phyloP scores from a whole-genome alignment of 2,113 vertebrate species.

The Oophaga pumilio region DNA sequence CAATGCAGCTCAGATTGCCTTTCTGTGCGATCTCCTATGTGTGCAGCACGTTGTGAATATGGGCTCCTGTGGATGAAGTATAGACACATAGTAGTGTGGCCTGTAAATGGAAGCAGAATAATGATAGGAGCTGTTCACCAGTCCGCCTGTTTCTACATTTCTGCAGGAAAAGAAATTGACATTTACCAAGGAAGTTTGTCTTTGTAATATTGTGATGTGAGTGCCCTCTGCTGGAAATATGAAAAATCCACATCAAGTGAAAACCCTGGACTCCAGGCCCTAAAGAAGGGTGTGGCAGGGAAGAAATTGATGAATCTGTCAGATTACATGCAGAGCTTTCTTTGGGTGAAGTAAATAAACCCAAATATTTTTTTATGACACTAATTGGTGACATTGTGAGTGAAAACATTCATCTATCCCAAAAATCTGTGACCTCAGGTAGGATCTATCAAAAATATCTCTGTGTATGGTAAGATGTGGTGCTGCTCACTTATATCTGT shows the following conservation, averaged over 20 bases:
- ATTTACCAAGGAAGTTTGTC: neutral
- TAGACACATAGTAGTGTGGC: neutral
- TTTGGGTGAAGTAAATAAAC: neutral
- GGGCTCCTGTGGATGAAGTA: neutral
- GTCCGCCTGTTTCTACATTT: neutral
- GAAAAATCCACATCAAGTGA: neutral
- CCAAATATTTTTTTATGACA: too few species aligned
- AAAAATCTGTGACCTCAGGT: too few species aligned
- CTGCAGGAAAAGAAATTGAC: neutral
- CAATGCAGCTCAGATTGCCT: too few species aligned
- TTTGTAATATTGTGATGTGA: neutral
- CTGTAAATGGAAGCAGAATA: constrained; percentile 9
- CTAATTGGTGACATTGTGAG: too few species aligned
- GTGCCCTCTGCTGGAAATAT: constrained; percentile 28
- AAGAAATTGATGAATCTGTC: neutral
- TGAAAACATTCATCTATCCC: too few species aligned
- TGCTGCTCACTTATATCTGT: too few species aligned
- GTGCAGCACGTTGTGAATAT: neutral
- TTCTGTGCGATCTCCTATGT: too few species aligned
- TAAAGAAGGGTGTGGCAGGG: constrained; percentile 1
- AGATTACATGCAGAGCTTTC: neutral
- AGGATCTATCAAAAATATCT: too few species aligned
- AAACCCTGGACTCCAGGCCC: neutral
- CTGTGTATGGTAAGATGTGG: too few species aligned
- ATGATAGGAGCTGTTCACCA: neutral